phyloP scores from a whole-genome alignment of 2,113 vertebrate genomes.

The Benitochromis conjunctus region DNA sequence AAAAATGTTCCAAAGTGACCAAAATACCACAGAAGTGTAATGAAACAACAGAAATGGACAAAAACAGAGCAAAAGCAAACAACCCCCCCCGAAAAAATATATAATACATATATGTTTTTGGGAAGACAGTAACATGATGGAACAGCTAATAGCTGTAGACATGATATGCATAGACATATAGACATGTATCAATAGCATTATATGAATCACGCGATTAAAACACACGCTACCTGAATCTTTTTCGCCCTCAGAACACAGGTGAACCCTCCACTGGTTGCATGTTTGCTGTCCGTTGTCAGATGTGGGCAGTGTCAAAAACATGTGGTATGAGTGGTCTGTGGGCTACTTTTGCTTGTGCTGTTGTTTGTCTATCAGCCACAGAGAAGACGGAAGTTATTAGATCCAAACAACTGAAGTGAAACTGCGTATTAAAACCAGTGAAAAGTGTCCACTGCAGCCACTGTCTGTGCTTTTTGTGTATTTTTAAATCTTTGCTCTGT shows the following conservation, averaged over 20 bases:
- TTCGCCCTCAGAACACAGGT: not conserved
- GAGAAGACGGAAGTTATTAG: not conserved
- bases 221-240: not conserved
- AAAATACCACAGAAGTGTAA: not conserved
- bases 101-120: not conserved
- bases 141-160: no score
- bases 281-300: not conserved
- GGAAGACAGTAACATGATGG: no score
- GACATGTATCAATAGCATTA: no score
- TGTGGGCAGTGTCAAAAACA: not conserved
- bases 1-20: not conserved
- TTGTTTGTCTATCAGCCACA: not conserved
- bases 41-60: not conserved
- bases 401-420: not conserved
- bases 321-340: not conserved
- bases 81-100: not conserved
- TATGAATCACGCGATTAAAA: not conserved
- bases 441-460: not conserved
- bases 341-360: not conserved
- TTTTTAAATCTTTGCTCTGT: not conserved
- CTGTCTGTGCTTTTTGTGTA: not conserved
- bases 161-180: no score
- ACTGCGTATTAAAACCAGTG: not conserved
- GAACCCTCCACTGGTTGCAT: not conserved
- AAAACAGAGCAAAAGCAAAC: not conserved